phyloP scores from a whole-genome alignment of 2,113 vertebrate genomes.

The Lophius piscatorius region DNA sequence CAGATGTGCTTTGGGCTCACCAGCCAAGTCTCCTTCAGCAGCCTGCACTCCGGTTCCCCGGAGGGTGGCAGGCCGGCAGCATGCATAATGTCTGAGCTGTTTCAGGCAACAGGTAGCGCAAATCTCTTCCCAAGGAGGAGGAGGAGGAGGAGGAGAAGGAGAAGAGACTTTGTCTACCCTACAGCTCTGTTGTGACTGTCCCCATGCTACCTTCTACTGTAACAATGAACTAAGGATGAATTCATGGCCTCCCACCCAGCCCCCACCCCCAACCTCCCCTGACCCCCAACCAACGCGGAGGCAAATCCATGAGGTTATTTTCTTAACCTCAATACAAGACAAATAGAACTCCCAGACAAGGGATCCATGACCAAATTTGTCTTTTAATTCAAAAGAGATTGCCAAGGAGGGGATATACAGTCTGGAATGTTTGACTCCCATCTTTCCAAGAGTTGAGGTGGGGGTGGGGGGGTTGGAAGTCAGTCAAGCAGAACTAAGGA shows the following conservation, averaged over 20 bases:
- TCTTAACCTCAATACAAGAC: conserved; percentile 71
- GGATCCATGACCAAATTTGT: conserved; percentile 64
- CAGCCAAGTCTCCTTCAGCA: conserved; percentile 73
- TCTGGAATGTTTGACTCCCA: conserved; percentile 70
- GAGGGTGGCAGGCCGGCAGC: conserved; percentile 65
- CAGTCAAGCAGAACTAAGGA: conserved; percentile 68
- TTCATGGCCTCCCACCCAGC: conserved; percentile 3
- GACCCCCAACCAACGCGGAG: conserved; percentile 52
- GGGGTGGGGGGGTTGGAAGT: conserved; percentile 23
- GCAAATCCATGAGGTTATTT: conserved; percentile 65
- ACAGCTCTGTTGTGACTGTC: conserved; percentile 44
- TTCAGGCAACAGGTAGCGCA: conserved; percentile 79
- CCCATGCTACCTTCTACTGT: conserved; percentile 58
- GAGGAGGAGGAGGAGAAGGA: no score
- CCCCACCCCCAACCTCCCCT: conserved; percentile 18
- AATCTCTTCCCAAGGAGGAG: no score
- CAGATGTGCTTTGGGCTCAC: conserved; percentile 76
- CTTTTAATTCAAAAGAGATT: conserved; percentile 68
- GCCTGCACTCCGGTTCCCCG: conserved; percentile 66
- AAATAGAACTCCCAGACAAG: conserved; percentile 65
- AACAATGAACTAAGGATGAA: conserved; percentile 66
- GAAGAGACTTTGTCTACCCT: conserved; percentile 35
- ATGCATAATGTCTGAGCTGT: conserved; percentile 77
- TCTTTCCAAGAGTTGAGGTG: conserved; percentile 37
- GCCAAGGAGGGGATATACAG: conserved; percentile 27